phyloP scores from a whole-genome alignment of 1,140 invertebrate species.

The Polypedilum pembai region DNA sequence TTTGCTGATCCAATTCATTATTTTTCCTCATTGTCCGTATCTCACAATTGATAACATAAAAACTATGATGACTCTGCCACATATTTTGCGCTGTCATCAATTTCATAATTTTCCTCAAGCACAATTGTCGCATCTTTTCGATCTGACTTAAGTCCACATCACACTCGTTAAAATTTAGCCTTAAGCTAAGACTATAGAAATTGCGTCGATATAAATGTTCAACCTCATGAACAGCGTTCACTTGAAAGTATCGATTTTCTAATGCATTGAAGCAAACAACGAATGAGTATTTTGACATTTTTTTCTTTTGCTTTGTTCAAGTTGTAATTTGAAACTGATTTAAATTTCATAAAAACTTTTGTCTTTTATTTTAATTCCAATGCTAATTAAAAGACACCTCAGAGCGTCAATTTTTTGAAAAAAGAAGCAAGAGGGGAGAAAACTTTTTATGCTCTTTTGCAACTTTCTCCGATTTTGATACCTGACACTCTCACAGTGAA shows the following conservation, averaged over 20 bases:
- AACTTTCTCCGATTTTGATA: background rate
- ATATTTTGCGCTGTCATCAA: conserved; percentile 3
- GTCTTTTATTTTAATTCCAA: conserved; percentile 15
- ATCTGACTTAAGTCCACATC: background rate
- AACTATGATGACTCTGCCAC: conserved; percentile 20
- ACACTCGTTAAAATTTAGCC: background rate
- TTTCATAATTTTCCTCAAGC: conserved; percentile 19
- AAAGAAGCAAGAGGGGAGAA: background rate
- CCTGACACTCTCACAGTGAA: background rate
- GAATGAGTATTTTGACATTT: background rate
- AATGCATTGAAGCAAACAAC: background rate
- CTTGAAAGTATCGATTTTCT: conserved; percentile 21
- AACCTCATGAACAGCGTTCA: background rate
- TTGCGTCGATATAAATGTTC: background rate
- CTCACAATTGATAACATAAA: conserved; percentile 25
- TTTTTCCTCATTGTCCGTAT: background rate
- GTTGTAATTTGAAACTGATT: conserved; percentile 1
- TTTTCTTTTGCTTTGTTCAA: background rate
- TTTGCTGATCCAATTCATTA: background rate
- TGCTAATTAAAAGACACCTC: background rate
- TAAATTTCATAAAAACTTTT: background rate
- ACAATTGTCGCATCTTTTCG: conserved; percentile 16
- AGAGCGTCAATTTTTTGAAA: background rate
- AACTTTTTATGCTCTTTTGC: background rate
- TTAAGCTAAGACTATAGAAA: background rate